Evolutionary conservation across 2,888 invertebrate genomes (phyloP), one percentile per base, ranked within the genome.

Genomic region (Bombyx huttoni): DNA sequence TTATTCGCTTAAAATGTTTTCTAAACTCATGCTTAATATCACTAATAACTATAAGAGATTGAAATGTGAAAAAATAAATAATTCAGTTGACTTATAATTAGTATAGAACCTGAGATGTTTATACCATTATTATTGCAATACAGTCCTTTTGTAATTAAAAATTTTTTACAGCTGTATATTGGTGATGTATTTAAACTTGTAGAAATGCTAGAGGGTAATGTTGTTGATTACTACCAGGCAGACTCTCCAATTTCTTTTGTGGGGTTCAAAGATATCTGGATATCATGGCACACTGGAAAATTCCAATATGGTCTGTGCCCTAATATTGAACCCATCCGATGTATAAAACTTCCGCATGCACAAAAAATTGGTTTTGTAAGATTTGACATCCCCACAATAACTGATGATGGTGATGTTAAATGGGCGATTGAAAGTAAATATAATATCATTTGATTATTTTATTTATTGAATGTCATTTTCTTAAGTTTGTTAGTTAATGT

Each of bases 371-470:
- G 70, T n/a, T 70, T 59, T 60, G 56, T 70, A n/a, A 60, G 59
- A 54, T 70, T 68, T 51, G 51, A 59, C 34, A 53, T 56, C 8
- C 40, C 40, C 2, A 40, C 40, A 7, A 7, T 57, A 34, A 52
- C 51, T 13, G 52, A 35, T n/a, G 34, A 51, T 10, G 49, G 24
- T 8, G 51, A 53, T 0, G 50, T 62, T 33, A 55, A 62, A 33
- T 68, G 65, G 62, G 51, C 58, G 14, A 50, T 67, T 57, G 65
- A 70, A 59, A 56, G 72, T 70, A 64, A 57, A 70, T 56, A 33
- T 13, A 35, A 8, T 10, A 40, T 8, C 12, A 10, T 3, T 40
- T 10, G 40, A 40, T 40, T 24, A 24, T 24, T 24, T 24, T 24
- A 24, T 24, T 24, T 24, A 24, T 3, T 1, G 2, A 24, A 1